phyloP scores from a whole-genome alignment of 30 jellyfish, hydroid and myxozoan genomes.

The Hydractinia symbiolongicarpus region DNA sequence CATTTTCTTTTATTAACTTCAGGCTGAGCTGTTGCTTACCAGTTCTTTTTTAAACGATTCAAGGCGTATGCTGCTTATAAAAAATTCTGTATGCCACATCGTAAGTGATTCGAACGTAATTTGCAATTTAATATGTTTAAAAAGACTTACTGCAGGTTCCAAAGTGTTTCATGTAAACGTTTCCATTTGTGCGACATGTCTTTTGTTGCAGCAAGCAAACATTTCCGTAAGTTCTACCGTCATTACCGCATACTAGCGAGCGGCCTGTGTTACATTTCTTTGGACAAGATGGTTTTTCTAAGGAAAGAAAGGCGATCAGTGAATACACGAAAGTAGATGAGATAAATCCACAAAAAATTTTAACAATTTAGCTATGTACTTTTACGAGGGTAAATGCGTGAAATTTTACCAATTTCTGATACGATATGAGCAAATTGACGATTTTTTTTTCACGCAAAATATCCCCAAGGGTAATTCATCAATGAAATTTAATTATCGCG shows the following conservation, averaged over 20 bases:
- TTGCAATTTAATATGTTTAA: not conserved
- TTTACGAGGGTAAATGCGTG: not conserved
- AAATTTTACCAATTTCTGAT: no score
- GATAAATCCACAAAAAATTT: no score
- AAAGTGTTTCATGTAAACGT: constrained; percentile 12
- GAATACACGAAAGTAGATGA: no score
- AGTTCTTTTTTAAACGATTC: no score
- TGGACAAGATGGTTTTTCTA: constrained; percentile 34
- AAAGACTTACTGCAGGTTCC: constrained; percentile 30
- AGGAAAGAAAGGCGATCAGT: not conserved
- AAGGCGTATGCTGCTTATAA: no score
- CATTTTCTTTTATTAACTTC: no score
- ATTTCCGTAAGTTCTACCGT: constrained; percentile 21
- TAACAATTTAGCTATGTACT: not conserved
- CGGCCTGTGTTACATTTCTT: constrained; percentile 13
- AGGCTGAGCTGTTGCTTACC: no score
- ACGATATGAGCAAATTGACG: no score
- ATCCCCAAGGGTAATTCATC: no score
- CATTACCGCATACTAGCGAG: constrained; percentile 24
- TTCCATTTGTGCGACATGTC: constrained; percentile 22
- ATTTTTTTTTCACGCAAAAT: no score
- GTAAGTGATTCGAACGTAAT: not conserved
- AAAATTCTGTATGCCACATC: no score
- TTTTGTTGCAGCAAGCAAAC: constrained; percentile 16
- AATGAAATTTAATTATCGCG: no score